These are phyloP conservation scores for Drosophila fulvimacula DNA, from an alignment of 2,888 invertebrate species.

Conservation along the genomic window DNA sequence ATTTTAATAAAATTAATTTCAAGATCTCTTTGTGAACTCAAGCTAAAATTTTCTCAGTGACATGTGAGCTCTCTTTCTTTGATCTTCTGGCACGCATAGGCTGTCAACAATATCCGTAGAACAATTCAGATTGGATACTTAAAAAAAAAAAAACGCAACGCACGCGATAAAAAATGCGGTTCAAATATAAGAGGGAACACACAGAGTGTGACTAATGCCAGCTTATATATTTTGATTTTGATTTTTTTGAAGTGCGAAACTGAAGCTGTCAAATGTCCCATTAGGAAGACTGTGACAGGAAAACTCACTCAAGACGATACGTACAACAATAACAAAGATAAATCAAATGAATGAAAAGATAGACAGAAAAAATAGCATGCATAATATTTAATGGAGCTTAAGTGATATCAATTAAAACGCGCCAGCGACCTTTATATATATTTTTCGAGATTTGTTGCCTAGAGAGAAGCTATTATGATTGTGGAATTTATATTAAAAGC, in stretches of 20 bases:
- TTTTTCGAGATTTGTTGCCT: slow-evolving; percentile 41
- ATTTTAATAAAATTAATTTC: neutral
- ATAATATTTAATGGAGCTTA: slow-evolving; percentile 67
- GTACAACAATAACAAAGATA: slow-evolving; percentile 23
- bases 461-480: slow-evolving; percentile 10
- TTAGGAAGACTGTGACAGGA: slow-evolving; percentile 41
- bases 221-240: neutral
- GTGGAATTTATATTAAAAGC: slow-evolving; percentile 6
- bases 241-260: slow-evolving; percentile 3
- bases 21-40: neutral
- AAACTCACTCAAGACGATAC: slow-evolving; percentile 37
- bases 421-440: slow-evolving; percentile 55
- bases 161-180: slow-evolving; percentile 17
- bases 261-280: slow-evolving; percentile 4
- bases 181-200: neutral
- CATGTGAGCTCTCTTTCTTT: slow-evolving; percentile 16
- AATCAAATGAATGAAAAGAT: slow-evolving; percentile 36
- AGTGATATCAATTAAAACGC: slow-evolving; percentile 77
- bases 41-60: neutral
- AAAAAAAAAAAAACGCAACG: neutral
- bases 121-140: slow-evolving; percentile 15
- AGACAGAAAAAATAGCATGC: slow-evolving; percentile 34
- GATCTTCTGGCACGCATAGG: slow-evolving; percentile 38
- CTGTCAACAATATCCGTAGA: slow-evolving; percentile 18
- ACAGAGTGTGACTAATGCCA: slow-evolving; percentile 22